phyloP scores from a whole-genome alignment of 35 echinoderm and acorn worm genomes.

The Heliocidaris tuberculata region DNA sequence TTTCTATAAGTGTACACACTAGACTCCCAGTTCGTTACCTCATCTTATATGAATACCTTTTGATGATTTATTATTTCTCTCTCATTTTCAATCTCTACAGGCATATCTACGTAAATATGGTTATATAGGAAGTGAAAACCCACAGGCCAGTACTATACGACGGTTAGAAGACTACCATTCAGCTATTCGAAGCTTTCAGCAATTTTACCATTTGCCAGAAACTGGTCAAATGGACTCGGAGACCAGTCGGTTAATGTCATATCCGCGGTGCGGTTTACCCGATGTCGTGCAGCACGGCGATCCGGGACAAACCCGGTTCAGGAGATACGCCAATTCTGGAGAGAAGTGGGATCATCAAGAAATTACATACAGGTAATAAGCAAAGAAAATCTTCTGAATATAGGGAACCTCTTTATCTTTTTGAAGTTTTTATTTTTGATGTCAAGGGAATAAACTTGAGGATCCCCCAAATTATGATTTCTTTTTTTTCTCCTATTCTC shows the following conservation, averaged over 20 bases:
- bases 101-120: conserved; percentile 83
- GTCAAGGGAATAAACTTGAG: too few relatives aligned
- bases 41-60: not conserved
- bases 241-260: conserved; percentile 66
- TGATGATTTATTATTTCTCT: not conserved
- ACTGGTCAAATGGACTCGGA: conserved; percentile 64
- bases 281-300: conserved; percentile 52
- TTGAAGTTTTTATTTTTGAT: too few relatives aligned
- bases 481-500: too few relatives aligned
- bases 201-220: conserved; percentile 59
- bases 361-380: conserved; percentile 78
- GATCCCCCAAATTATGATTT: too few relatives aligned
- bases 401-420: too few relatives aligned
- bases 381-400: not conserved
- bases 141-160: conserved; percentile 71
- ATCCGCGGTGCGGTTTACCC: conserved; percentile 78
- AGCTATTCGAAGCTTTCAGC: conserved; percentile 75
- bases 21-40: not conserved
- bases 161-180: conserved; percentile 63
- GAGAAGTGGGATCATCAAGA: conserved; percentile 77
- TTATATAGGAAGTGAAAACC: conserved; percentile 43
- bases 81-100: conserved; percentile 45
- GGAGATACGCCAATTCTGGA: conserved; percentile 68
- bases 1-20: too few relatives aligned
- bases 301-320: conserved; percentile 51